phyloP scores from a whole-genome alignment of 2,113 vertebrate species.

The Lepisosteus osseus region DNA sequence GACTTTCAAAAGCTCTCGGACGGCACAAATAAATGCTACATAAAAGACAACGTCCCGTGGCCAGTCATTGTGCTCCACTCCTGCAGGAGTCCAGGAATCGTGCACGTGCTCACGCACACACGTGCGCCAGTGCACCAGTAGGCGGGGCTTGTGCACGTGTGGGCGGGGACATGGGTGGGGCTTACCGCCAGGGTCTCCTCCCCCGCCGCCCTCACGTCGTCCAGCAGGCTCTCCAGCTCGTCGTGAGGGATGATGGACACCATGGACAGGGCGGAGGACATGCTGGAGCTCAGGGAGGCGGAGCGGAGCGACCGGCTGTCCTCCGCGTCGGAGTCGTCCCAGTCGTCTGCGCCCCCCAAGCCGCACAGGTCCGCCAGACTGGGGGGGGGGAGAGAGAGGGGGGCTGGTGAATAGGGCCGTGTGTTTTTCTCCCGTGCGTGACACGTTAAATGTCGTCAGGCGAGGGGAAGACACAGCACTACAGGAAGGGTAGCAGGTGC shows the following conservation, averaged over 20 bases:
- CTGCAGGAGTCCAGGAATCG: too few relatives aligned
- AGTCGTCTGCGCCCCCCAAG: slow-evolving; percentile 55
- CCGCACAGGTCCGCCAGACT: slow-evolving; percentile 67
- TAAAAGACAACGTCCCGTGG: too few relatives aligned
- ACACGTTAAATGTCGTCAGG: too few relatives aligned
- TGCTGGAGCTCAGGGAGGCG: slow-evolving; percentile 61
- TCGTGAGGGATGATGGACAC: slow-evolving; percentile 65
- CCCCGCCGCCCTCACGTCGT: slow-evolving; percentile 60
- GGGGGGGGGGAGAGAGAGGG: neutral
- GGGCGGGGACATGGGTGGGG: too few relatives aligned
- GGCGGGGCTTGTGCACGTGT: too few relatives aligned
- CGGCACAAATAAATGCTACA: too few relatives aligned
- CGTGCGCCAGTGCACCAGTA: too few relatives aligned
- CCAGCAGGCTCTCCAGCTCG: slow-evolving; percentile 64
- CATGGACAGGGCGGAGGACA: slow-evolving; percentile 55
- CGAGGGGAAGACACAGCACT: neutral
- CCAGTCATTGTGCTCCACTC: too few relatives aligned
- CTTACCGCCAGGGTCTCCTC: slow-evolving; percentile 59
- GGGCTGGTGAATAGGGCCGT: neutral
- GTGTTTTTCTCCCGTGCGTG: too few relatives aligned
- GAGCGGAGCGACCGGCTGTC: slow-evolving; percentile 35
- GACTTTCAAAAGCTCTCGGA: too few relatives aligned
- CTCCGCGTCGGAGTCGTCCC: slow-evolving; percentile 27
- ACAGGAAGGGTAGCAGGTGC: too few relatives aligned
- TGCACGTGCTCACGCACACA: too few relatives aligned